Percentiles rank a stretch among this genome's conserved stretches.
phyloP scores from a whole-genome alignment of 2,888 invertebrate species.

The Hemicrepidius hirtus region DNA sequence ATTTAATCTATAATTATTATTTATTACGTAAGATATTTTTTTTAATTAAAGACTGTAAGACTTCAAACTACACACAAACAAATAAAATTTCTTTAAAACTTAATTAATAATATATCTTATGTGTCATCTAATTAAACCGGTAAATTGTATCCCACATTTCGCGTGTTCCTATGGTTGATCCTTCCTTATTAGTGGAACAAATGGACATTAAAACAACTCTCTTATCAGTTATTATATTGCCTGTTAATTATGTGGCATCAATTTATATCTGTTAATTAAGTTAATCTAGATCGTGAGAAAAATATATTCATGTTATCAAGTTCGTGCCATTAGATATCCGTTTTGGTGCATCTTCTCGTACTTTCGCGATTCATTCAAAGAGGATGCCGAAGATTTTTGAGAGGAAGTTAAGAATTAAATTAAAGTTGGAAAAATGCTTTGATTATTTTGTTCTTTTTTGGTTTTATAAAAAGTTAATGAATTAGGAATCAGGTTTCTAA shows the following conservation, averaged over 20 bases:
- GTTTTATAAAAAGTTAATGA: not conserved
- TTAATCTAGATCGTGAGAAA: conserved; percentile 28
- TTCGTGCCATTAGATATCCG: conserved; percentile 5
- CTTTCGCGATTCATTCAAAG: conserved; percentile 10
- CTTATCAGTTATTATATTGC: conserved; percentile 24
- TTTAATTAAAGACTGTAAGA: too few relatives aligned
- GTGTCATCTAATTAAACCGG: conserved; percentile 9
- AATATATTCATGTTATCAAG: conserved; percentile 17
- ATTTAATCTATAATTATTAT: too few relatives aligned
- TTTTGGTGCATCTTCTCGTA: not conserved
- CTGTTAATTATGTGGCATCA: conserved; percentile 22
- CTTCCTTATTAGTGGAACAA: conserved; percentile 26
- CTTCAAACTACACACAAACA: not conserved
- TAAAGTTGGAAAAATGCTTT: not conserved
- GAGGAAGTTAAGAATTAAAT: conserved; percentile 19
- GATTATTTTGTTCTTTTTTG: not conserved
- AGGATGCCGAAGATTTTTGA: conserved; percentile 14
- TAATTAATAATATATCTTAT: not conserved
- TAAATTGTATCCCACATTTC: conserved; percentile 4
- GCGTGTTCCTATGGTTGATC: conserved; percentile 10
- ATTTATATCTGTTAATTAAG: conserved; percentile 24
- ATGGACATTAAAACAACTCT: conserved; percentile 5
- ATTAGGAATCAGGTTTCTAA: not conserved
- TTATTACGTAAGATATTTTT: too few relatives aligned
- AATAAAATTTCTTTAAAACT: not conserved